Evolutionary conservation across 2,888 invertebrate genomes (phyloP), one percentile per base, ranked within the genome.

Genomic region (Torymus texanus): DNA sequence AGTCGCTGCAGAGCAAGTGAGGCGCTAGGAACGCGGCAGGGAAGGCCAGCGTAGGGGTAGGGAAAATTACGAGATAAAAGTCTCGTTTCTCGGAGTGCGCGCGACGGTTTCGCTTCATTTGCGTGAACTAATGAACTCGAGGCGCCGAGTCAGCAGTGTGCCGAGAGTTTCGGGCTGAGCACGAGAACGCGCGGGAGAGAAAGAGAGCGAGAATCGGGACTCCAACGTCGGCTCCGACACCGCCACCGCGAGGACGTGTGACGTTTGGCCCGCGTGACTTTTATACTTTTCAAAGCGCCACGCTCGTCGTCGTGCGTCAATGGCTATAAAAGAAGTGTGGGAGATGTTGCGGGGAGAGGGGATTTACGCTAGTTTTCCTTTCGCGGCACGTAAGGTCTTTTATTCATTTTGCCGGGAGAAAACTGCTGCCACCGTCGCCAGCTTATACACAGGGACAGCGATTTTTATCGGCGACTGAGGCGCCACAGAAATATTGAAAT

Each of bases 1-100:
- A 68, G 63, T 74, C 74, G 75, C 82, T 72, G 77, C 14, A 24
- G 41, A 14, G 66, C 29, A 66, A 68, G 76, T 82, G 80, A 79
- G 75, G 75, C 74, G 75, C 50, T 80, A 81, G 21, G 51, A n/a
- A 41, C 14, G 58, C 2, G 18, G 61, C 29, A 29, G 29, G n/a
- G 41, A 41, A 41, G 41, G 41, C 41, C 41, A 41, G 10, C 16
- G 29, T n/a, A 56, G 81, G 74, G 83, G 84, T 84, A 84, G 81
- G 83, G 83, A 84, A 84, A 86, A 87, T 86, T 86, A 85, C 84
- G 82, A 83, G 84, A 86, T 85, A 85, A 86, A 87, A 86, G 83
- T 84, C 82, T 82, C 82, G 82, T 74, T 80, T 76, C 75, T 68
- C 65, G n/a, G 75, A 65, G 68, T 62, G 65, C 41, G 41, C 41